Base-by-base conservation (phyloP, 2,113 vertebrate species). In the Equus quagga region DNA sequence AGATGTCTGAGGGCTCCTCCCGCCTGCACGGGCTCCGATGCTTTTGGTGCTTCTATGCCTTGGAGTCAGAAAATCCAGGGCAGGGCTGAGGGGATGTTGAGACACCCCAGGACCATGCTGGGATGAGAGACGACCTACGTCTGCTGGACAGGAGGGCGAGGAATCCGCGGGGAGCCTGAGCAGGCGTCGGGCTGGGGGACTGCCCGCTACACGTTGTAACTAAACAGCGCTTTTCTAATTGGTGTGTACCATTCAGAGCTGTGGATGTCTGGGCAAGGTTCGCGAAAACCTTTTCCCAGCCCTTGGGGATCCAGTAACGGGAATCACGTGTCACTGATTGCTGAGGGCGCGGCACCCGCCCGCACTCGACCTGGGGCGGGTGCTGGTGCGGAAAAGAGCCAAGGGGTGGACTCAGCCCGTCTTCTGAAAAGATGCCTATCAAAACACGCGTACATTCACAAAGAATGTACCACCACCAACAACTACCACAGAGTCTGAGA, bases 271-370 rank as follows among this genome's bases (percentile, higher is more conserved):
- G 82, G 86, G 94, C 89, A 73, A 91, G 90, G 79, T 64, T 62
- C 86, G 79, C 94, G 78, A 78, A 93, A 93, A 83, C 96, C 86
- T 96, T 96, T 97, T 85, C 87, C 46, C 79, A 96, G 90, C 94
- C 94, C 89, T 97, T 96, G 95, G 98, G 94, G 80, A 81, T 81
- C 33, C 11, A 23, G 44, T 97, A 93, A 97, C 70, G 92, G 96
- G 92, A 96, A 96, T 89, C 97, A 96, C 11, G 12, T 96, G 95
- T 72, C 10, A 31, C 2, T 13, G 81, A 81, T 88, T n/a, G 67
- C 54, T 4, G 36, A 67, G 17, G 36, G 82, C 90, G 54, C 46
- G 51, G 41, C 89, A 97, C 91, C 87, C 91, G 89, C 72, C 73
- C 54, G 51, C 90, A 62, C 88, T 93, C 95, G 80, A n/a, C 83